phyloP scores from a whole-genome alignment of 2,888 invertebrate species.

The Aleiodes leptofemur region DNA sequence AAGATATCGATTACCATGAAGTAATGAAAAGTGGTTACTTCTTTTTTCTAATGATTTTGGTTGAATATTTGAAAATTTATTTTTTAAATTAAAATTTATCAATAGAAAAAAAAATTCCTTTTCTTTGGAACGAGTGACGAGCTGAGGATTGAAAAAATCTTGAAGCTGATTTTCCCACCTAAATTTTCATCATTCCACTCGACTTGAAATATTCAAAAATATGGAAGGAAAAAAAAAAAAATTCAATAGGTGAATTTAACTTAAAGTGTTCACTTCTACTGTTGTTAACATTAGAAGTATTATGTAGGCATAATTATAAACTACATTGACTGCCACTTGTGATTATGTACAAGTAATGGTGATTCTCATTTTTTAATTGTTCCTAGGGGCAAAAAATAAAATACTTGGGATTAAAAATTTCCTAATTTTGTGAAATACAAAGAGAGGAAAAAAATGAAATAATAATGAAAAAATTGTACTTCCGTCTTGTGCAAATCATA shows the following conservation, averaged over 20 bases:
- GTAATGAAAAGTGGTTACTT: too few species aligned
- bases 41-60: too few species aligned
- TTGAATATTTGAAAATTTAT: too few species aligned
- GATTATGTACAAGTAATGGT: slow-evolving; percentile 27
- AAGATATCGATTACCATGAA: too few species aligned
- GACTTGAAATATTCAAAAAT: background rate
- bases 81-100: too few species aligned
- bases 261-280: slow-evolving; percentile 33
- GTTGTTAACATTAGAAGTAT: slow-evolving; percentile 31
- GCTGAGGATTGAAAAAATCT: too few species aligned
- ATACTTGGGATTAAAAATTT: background rate
- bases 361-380: slow-evolving; percentile 21
- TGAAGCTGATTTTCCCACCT: too few species aligned
- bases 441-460: background rate
- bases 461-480: slow-evolving; percentile 10
- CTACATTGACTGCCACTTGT: slow-evolving; percentile 32
- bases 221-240: background rate
- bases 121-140: too few species aligned
- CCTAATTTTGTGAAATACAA: slow-evolving; percentile 3
- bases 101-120: too few species aligned
- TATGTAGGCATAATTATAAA: slow-evolving; percentile 23
- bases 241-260: slow-evolving; percentile 7
- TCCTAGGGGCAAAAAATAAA: background rate
- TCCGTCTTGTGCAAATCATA: slow-evolving; percentile 13
- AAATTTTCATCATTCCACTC: too few species aligned